Evolutionary conservation across 1,140 invertebrate genomes (phyloP), one percentile per base, ranked within the genome.

Genomic region (Steinernema feltiae): DNA sequence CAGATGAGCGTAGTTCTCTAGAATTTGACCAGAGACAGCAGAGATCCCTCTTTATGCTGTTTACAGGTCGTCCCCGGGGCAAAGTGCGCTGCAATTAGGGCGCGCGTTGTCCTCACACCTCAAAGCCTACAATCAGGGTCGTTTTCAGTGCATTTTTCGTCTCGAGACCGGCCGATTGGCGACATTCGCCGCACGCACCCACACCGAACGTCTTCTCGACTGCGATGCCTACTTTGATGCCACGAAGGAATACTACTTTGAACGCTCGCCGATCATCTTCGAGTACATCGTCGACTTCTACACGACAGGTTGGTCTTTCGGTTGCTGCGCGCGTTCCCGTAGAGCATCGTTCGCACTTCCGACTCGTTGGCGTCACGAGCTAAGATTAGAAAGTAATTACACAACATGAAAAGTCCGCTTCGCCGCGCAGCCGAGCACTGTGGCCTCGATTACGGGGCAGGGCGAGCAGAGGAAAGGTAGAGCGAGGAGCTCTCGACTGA

Each of bases 91-190:
- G 18, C 7, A 41, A 18, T 41, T 41, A 41, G 7, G 18, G 35
- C 35, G 35, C n/a, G n/a, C n/a, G n/a, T n/a, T 41, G 18, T 41
- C 35, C 18, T 41, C 7, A 7, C 35, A 41, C 18, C 18, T 41
- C 7, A 41, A 7, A 41, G 18, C 35, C 18, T 41, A 7, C 35
- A 7, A 41, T 7, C 18, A 18, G 18, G 7, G 35, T 41, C 35
- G 7, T 21, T 63, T 63, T 27, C 53, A 63, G 53, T 63, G 53
- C 53, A 63, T 63, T 21, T 63, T 15, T 21, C 73, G 84, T 18
- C 71, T 81, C n/a, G 82, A 82, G 32, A 72, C 71, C 1, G 73
- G 79, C 72, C 82, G 83, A 15, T 48, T 84, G 1, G 78, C 84
- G 12, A 46, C 63, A 24, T 84, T 84, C 70, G 78, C 69, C 70